These are phyloP conservation scores for Neodon shergylaensis DNA, from an alignment of 2,113 vertebrate species.

Conservation along the genomic window DNA sequence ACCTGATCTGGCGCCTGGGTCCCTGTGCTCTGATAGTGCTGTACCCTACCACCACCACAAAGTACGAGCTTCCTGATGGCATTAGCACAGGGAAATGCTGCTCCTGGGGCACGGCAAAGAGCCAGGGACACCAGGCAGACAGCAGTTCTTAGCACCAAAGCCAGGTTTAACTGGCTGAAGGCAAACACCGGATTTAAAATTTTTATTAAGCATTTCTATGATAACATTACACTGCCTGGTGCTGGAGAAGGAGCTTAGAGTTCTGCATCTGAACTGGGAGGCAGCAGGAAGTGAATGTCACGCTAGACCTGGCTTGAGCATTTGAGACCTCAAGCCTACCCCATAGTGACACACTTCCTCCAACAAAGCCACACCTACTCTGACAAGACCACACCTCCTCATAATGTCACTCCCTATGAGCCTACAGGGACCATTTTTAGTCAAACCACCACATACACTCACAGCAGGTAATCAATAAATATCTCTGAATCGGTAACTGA, in stretches of 20 bases:
- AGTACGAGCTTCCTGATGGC: neutral
- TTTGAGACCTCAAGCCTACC: neutral
- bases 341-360: neutral
- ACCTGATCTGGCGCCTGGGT: too few relatives aligned
- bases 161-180: neutral
- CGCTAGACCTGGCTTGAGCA: neutral
- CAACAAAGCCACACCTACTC: neutral
- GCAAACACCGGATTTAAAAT: neutral
- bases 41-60: neutral
- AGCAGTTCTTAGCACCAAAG: fast-evolving
- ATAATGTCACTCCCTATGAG: neutral
- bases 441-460: neutral
- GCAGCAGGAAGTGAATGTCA: neutral
- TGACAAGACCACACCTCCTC: neutral
- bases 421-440: neutral
- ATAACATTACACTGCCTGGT: neutral
- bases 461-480: neutral
- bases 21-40: neutral
- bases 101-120: neutral
- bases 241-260: neutral
- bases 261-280: neutral
- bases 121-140: neutral
- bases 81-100: neutral
- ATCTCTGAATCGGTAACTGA: neutral
- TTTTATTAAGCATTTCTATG: neutral